Base-by-base conservation (phyloP, 2,797 vertebrate species). In the Garrulus glandarius region DNA sequence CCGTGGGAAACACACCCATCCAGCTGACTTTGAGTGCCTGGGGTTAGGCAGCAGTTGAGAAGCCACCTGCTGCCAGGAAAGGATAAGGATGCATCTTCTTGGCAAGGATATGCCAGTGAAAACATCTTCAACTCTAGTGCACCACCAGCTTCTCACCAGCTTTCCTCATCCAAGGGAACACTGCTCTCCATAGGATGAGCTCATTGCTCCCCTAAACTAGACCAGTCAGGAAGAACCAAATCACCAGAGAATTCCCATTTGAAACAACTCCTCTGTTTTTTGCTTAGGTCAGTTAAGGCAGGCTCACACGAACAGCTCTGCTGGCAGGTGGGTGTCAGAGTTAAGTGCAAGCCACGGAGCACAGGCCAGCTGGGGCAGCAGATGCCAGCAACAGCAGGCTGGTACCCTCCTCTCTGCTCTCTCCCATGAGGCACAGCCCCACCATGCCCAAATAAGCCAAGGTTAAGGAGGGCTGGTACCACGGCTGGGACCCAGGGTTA, bases 401-500 rank as follows among this genome's bases (percentile, higher is more conserved):
- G 3, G 0, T 12, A 5, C 8, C 8, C 8, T 78, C 10, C 18
- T 43, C 63, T 71, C 15, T 39, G 27, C 26, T 59, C 15, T 59
- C 15, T 65, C 11, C 14, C 1, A 0, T 3, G 20, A 57, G 44
- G 2, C 3, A 11, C 49, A 52, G 47, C 8, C 23, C 10, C 24
- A 47, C 19, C 18, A 10, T 4, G 3, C 5, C 9, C 10, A 68
- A 65, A 14, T 5, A 36, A 92, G 12, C 23, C 37, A 34, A 53
- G 41, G 20, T 44, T 30, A 64, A 79, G 34, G 20, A 80, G 52
- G 32, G 9, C 18, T 70, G 39, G n/a, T 50, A 37, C n/a, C 34
- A 53, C 0, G 0, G 22, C 50, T 84, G 32, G 1, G 18, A 11
- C 19, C 13, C 5, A 2, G 17, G 24, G 18, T 1, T 68, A 26